Conservation (phyloP, 2,888 invertebrate species). For the Lepidochitona cinerea region DNA sequence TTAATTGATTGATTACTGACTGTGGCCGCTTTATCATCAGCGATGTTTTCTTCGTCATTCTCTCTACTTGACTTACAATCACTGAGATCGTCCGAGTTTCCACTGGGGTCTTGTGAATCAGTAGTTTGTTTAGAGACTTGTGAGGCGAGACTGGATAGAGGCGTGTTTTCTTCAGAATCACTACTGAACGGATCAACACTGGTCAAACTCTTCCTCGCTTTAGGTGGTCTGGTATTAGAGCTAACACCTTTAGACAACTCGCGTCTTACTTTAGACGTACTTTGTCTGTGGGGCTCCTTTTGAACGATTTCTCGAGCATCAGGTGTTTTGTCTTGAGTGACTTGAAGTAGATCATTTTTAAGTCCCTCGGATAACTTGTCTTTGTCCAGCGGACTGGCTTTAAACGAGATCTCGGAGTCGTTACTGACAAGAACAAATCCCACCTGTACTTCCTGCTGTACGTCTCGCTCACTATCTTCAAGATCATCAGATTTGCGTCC, state of each 20-base stretch:
- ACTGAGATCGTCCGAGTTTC: neutral
- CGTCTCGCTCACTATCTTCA: too few species aligned
- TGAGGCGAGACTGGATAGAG: neutral
- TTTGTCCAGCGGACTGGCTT: too few species aligned
- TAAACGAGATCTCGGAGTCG: too few species aligned
- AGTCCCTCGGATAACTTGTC: too few species aligned
- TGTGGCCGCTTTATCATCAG: neutral
- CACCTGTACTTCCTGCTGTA: too few species aligned
- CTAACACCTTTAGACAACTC: neutral
- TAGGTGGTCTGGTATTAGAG: neutral
- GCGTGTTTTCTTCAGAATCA: neutral
- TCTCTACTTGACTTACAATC: too few species aligned
- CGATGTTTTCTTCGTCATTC: neutral
- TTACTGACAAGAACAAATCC: too few species aligned
- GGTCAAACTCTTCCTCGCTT: conserved; percentile 7
- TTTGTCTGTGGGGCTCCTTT: neutral
- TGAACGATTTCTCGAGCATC: neutral
- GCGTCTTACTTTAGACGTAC: neutral
- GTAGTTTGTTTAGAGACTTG: neutral
- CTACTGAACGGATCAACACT: neutral
- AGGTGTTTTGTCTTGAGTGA: neutral
- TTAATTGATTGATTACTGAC: neutral
- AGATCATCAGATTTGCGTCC: too few species aligned
- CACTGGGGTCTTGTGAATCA: neutral
- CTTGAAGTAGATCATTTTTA: too few species aligned